Percentiles rank a stretch among this genome's conserved stretches.
Evolutionary conservation across 2,797 vertebrate species (phyloP).

Genomic region (Cebuella pygmaea): DNA sequence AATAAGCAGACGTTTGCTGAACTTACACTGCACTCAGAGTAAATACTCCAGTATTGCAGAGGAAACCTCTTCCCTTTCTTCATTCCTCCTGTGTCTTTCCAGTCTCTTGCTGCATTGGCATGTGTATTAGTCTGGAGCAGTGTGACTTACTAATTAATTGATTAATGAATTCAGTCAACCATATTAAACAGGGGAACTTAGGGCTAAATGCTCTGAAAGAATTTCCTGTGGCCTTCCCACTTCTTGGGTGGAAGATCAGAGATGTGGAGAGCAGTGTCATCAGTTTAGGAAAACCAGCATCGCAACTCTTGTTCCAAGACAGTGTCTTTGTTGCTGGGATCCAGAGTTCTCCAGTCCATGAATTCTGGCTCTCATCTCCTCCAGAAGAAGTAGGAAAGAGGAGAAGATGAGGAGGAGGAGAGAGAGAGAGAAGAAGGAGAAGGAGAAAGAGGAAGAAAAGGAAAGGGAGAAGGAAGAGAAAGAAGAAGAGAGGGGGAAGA

Average conservation of each 20-base stretch:
- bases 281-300: background rate
- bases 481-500: accelerated
- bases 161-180: constrained; percentile 8
- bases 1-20: constrained; percentile 16
- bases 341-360: background rate
- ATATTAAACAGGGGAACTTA: background rate
- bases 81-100: background rate
- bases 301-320: background rate
- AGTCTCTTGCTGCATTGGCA: background rate
- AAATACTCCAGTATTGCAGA: background rate
- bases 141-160: constrained; percentile 36
- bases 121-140: background rate
- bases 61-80: background rate
- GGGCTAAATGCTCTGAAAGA: background rate
- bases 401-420: no score
- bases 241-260: background rate
- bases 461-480: no score
- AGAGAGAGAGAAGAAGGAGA: no score
- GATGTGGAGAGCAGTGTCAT: background rate
- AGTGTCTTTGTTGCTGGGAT: background rate
- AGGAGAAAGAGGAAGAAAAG: no score
- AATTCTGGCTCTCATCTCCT: background rate
- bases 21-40: background rate
- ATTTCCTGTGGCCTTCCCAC: background rate
- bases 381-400: background rate